Evolutionary conservation across 2,888 invertebrate genomes (phyloP).

Genomic region (Morpho achilles): DNA sequence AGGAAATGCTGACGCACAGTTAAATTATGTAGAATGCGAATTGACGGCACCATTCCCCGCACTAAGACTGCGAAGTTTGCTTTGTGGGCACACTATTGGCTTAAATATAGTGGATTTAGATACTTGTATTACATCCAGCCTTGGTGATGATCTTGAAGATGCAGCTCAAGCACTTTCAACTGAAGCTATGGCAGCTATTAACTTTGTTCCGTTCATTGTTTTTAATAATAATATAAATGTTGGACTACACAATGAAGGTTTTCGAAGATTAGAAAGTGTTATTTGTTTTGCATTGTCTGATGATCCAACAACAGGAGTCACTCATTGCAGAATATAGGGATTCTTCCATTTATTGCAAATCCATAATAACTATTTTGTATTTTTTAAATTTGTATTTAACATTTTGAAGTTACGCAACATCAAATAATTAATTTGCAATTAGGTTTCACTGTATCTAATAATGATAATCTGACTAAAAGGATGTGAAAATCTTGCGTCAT

Average conservation of each 20-base stretch:
- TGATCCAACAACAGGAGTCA: conserved; percentile 45
- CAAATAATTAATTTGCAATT: too few species aligned
- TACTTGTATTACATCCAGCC: neutral
- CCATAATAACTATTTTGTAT: too few species aligned
- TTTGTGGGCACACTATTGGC: conserved; percentile 49
- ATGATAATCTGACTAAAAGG: too few species aligned
- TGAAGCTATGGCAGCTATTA: conserved; percentile 39
- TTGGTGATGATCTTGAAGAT: conserved; percentile 38
- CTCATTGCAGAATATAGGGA: conserved; percentile 33
- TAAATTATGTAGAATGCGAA: conserved; percentile 64
- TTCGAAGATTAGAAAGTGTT: conserved; percentile 38
- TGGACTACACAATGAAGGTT: conserved; percentile 35
- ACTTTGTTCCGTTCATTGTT: conserved; percentile 56
- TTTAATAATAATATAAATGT: conserved; percentile 44
- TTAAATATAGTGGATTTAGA: conserved; percentile 36
- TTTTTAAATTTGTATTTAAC: too few species aligned
- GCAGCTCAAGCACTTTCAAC: conserved; percentile 43
- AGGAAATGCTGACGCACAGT: conserved; percentile 47
- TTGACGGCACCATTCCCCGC: conserved; percentile 45
- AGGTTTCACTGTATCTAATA: too few species aligned
- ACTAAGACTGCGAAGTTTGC: conserved; percentile 41
- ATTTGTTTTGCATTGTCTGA: conserved; percentile 55
- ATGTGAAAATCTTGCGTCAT: too few species aligned
- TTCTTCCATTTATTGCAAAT: neutral
- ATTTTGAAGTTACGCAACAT: too few species aligned